phyloP scores from a whole-genome alignment of 1,140 invertebrate genomes.

The Drosophila repletoides region DNA sequence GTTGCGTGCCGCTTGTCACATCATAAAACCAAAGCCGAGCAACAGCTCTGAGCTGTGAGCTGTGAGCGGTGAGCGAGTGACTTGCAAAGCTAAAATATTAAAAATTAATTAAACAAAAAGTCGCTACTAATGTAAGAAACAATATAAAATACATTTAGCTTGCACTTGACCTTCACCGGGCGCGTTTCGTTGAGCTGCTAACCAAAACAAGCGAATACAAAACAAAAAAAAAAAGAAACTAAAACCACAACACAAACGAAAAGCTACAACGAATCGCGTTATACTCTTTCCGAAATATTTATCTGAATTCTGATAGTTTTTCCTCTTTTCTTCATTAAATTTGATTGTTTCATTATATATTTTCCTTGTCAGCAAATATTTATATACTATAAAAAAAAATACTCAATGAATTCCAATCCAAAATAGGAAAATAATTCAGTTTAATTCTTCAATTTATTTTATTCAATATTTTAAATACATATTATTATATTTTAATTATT shows the following conservation, averaged over 20 bases:
- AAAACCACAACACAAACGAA: slow-evolving; percentile 2
- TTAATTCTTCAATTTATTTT: too few species aligned
- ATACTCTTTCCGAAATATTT: slow-evolving; percentile 27
- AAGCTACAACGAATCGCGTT: slow-evolving; percentile 1
- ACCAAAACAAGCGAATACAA: slow-evolving; percentile 31
- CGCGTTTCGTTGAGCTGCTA: slow-evolving; percentile 16
- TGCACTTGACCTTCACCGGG: slow-evolving; percentile 52
- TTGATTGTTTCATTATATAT: neutral
- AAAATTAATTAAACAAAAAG: slow-evolving; percentile 58
- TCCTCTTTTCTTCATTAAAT: too few species aligned
- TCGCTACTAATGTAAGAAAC: slow-evolving; percentile 54
- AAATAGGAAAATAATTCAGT: too few species aligned
- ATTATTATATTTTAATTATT: too few species aligned
- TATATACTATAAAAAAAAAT: too few species aligned
- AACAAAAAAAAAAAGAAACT: neutral
- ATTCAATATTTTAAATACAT: too few species aligned
- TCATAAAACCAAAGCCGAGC: slow-evolving; percentile 17
- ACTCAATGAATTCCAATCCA: too few species aligned
- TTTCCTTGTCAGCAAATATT: neutral
- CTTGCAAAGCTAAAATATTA: slow-evolving; percentile 40
- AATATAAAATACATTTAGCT: slow-evolving; percentile 54
- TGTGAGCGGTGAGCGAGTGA: slow-evolving; percentile 2
- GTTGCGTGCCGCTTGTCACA: slow-evolving; percentile 55
- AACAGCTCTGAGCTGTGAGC: slow-evolving; percentile 1
- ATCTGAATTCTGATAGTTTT: too few species aligned